Conservation (phyloP, 1,140 invertebrate genomes). For the Cydia strobilella region DNA sequence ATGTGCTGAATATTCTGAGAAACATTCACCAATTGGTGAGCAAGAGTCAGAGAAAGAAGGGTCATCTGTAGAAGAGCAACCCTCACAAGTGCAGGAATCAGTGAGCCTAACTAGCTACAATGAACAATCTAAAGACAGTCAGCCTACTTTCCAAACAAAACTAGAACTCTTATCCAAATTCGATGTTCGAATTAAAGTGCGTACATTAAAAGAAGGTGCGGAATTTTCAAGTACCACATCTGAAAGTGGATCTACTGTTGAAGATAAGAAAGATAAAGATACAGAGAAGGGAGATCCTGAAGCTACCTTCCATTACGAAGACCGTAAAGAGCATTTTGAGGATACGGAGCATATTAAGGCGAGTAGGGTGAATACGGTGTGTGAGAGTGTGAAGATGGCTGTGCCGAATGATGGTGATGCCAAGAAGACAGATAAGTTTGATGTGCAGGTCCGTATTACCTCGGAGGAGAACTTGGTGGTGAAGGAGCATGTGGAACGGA, state of each 20-base stretch:
- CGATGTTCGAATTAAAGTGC: constrained; percentile 77
- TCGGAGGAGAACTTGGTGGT: constrained; percentile 72
- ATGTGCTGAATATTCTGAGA: constrained; percentile 37
- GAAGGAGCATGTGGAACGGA: constrained; percentile 59
- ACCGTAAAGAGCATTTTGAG: constrained; percentile 59
- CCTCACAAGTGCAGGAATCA: constrained; percentile 44
- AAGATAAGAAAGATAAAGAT: constrained; percentile 49
- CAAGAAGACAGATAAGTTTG: constrained; percentile 74
- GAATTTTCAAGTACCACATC: constrained; percentile 61
- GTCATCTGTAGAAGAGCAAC: constrained; percentile 22
- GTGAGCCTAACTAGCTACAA: constrained; percentile 48
- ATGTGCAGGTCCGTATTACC: constrained; percentile 76
- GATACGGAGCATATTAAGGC: constrained; percentile 50
- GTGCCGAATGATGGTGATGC: constrained; percentile 68
- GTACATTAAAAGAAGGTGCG: constrained; percentile 63
- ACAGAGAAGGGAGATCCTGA: constrained; percentile 42
- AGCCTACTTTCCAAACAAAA: constrained; percentile 69
- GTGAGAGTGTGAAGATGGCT: constrained; percentile 73
- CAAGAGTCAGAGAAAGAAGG: not conserved
- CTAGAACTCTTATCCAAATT: constrained; percentile 77
- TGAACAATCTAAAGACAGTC: constrained; percentile 46
- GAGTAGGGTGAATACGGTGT: constrained; percentile 55
- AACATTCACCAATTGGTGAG: not conserved
- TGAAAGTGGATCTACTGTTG: constrained; percentile 59
- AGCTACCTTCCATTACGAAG: constrained; percentile 51